Base-by-base conservation (phyloP, 1,140 invertebrate genomes). In the Brachionus rubens region DNA sequence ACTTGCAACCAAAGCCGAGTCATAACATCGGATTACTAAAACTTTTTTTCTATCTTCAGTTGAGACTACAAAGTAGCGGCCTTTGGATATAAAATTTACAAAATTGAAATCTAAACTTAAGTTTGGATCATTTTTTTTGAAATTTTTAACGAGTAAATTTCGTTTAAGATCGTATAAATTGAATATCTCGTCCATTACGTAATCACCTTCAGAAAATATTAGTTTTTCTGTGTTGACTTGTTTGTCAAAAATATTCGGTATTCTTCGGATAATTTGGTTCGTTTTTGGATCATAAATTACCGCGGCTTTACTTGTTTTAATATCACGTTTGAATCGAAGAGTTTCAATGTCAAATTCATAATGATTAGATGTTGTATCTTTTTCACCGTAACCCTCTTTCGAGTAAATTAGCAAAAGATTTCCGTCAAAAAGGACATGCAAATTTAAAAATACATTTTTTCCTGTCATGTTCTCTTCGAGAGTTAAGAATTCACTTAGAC, bases 11-110 rank as follows among this genome's bases (percentile, higher is more conserved):
- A 72, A 28, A 21, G 10, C 16, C n/a, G 46, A 50, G 30, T 72
- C 68, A 14, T 72, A 50, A n/a, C 68, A 72, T 16, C 68, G 43
- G 14, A 72, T 28, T 5, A 72, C 19, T 24, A 54, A 30, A 36
- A 72, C 50, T 72, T 54, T 48, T 54, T 30, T 72, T 1, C 43
- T 9, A n/a, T 54, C 50, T 36, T 48, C 46, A 21, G 46, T 40
- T 6, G 26, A 50, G 3, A 28, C 41, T 30, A 72, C 26, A 19
- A 72, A 50, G 16, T 72, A 72, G 19, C 46, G 24, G 9, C 50
- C 68, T 9, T 48, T 72, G 9, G 36, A 72, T 50, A 72, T 50
- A 72, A 72, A 72, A 24, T 50, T 10, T 10, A 43, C 59, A 65
- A 65, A 65, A 12, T 43, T 43, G 30, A 65, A 65, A 43, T 50